phyloP scores from a whole-genome alignment of 2,113 vertebrate species.

The Phrynocephalus versicolor region DNA sequence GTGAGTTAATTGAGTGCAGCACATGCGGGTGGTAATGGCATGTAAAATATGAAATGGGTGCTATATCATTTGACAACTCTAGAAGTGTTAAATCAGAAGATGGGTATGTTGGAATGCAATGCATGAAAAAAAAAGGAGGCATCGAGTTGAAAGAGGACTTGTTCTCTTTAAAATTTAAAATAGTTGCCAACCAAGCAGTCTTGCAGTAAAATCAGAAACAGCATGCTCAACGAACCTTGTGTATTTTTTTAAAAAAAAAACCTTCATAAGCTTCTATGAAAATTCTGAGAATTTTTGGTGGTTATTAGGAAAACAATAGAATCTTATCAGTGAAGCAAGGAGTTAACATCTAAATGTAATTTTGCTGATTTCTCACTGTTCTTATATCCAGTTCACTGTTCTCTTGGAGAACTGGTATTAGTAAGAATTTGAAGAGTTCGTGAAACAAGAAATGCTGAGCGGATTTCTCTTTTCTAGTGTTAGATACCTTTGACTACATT shows the following conservation, averaged over 20 bases:
- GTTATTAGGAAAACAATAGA: background rate
- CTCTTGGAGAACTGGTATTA: too few relatives aligned
- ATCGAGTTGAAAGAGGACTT: constrained; percentile 20
- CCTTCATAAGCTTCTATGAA: background rate
- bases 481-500: background rate
- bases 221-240: background rate
- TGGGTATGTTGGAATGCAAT: background rate
- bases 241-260: too few relatives aligned
- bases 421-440: too few relatives aligned
- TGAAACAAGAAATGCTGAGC: too few relatives aligned
- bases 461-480: background rate
- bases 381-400: too few relatives aligned
- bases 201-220: background rate
- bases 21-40: background rate
- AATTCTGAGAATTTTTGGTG: accelerated
- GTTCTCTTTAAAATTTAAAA: constrained; percentile 17
- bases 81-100: background rate
- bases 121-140: constrained; percentile 26
- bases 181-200: background rate
- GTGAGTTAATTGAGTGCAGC: background rate
- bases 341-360: background rate
- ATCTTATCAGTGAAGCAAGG: background rate
- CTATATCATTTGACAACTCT: constrained; percentile 1
- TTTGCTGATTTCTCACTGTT: background rate
- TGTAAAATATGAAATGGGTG: background rate